Evolutionary conservation across 2,113 vertebrate genomes (phyloP), one percentile per base, ranked within the genome.

Genomic region (Rhagologus leucostigma): DNA sequence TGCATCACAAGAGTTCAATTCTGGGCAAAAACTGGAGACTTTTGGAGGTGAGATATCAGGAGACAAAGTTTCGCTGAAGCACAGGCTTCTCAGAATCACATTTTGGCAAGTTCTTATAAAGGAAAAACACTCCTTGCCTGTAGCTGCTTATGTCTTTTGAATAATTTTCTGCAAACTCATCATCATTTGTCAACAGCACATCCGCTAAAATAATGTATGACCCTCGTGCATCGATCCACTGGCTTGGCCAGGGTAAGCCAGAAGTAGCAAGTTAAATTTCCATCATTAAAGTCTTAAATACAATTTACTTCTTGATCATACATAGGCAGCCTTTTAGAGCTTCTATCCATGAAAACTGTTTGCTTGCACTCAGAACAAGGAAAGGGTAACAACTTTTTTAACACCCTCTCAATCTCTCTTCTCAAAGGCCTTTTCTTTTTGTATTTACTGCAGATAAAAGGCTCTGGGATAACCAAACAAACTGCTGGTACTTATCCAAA

Each of bases 391-490:
- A 93, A 86, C 39, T 86, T 90, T 56, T 41, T 91, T 80, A 93
- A 94, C 83, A 39, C 44, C 24, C 46, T 85, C 71, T 88, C 87
- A 60, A 78, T 96, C 75, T 93, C 24, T 52, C 85, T 80, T 63
- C 57, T 94, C 71, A 95, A 90, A 93, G 56, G 82, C 71, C 63
- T 94, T 96, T 96, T 94, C 79, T 94, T 70, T 57, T 35, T 15
- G 39, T 78, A 71, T 89, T 96, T 93, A 68, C 44, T 89, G 47
- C 56, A 90, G 85, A 84, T 60, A 78, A 96, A 95, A 64, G 64
- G 32, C 64, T 71, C 55, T 67, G 59, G 88, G 90, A 90, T 93
- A 94, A 87, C 59, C 90, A 94, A 96, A 94, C 85, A 96, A 95
- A 81, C 90, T 78, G 39, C 75, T 93, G 82, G 92, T 86, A 78